Percentiles rank a stretch among this genome's conserved stretches.
Conservation (phyloP, 35 echinoderm and acorn worm species). For the Hemicentrotus pulcherrimus region DNA sequence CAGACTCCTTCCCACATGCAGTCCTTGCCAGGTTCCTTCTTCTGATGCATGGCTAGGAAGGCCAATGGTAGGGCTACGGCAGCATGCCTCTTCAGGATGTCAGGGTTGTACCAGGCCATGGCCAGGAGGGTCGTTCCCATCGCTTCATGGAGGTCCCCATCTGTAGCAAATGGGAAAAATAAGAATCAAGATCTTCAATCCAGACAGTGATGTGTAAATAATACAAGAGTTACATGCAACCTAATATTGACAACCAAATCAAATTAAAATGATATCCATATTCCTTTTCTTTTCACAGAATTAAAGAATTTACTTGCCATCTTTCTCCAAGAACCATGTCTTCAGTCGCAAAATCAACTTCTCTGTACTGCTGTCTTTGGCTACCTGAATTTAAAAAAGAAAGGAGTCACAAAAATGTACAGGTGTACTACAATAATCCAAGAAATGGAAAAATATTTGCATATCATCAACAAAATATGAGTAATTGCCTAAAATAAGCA, state of each 20-base stretch:
- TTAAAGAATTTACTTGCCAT: slow-evolving; percentile 60
- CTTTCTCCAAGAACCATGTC: slow-evolving; percentile 96
- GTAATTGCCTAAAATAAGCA: no score
- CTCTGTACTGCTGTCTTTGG: slow-evolving; percentile 93
- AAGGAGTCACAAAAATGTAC: no score
- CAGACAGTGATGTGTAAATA: no score
- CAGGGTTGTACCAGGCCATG: slow-evolving; percentile 82
- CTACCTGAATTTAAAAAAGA: slow-evolving; percentile 50
- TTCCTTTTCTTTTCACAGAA: no score
- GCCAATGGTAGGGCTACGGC: slow-evolving; percentile 81
- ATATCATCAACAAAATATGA: no score
- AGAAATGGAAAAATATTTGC: no score
- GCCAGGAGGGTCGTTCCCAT: slow-evolving; percentile 82
- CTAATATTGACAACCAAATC: no score
- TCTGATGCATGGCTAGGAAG: slow-evolving; percentile 94
- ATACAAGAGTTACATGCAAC: no score
- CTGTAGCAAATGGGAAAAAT: slow-evolving; percentile 25
- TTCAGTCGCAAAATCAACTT: slow-evolving; percentile 85
- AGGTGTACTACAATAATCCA: no score
- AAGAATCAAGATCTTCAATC: background rate
- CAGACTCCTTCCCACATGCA: slow-evolving; percentile 95
- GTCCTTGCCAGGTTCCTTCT: slow-evolving; percentile 63
- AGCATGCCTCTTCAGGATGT: slow-evolving; percentile 86
- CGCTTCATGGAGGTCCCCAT: slow-evolving; percentile 69
- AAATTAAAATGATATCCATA: no score